Base-by-base conservation (phyloP, 2,113 vertebrate species). In the Notothenia coriiceps region DNA sequence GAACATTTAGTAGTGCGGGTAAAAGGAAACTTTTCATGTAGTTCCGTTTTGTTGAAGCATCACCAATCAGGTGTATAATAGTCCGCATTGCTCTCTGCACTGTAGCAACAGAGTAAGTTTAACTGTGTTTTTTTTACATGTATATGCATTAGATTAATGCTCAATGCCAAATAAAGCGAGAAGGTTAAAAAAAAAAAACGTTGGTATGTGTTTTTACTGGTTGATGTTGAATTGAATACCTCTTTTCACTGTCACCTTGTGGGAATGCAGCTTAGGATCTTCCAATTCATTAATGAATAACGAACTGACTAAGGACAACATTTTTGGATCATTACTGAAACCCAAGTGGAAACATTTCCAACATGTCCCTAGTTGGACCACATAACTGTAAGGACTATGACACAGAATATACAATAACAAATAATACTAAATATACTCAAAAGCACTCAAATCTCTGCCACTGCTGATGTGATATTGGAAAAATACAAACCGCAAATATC, bases 131-230 rank as follows among this genome's bases (percentile, higher is more conserved):
- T 60, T 68, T 76, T 78, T 74, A 88, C 84, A 81, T 77, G 54
- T 85, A 69, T 88, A 87, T 93, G 92, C 91, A 93, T 93, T 93
- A 92, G 92, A 91, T 92, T 91, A 91, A 93, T 92, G 91, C 92
- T 88, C 74, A 64, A 77, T 51, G 79, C 85, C 51, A 56, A 93
- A 90, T 88, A 91, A 91, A 92, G 56, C 46, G 1, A 76, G 22
- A 60, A 22, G 4, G 54, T 84, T 71, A 61, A 79, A 68, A 46
- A 59, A 79, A 79, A 51, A 10, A 1, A 15, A 2, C 50, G 29
- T 13, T 33, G 4, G 15, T 22, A 50, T 61, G 46, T 33, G 18
- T 47, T 59, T 22, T 60, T 20, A 40, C 14, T 17, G 1, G 4
- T 10, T 33, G 54, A 11, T 18, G 15, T 4, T 4, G 44, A 12